Evolutionary conservation across 1,140 invertebrate genomes (phyloP), one percentile per base, ranked within the genome.

Genomic region (Pemphigus obesinymphae): DNA sequence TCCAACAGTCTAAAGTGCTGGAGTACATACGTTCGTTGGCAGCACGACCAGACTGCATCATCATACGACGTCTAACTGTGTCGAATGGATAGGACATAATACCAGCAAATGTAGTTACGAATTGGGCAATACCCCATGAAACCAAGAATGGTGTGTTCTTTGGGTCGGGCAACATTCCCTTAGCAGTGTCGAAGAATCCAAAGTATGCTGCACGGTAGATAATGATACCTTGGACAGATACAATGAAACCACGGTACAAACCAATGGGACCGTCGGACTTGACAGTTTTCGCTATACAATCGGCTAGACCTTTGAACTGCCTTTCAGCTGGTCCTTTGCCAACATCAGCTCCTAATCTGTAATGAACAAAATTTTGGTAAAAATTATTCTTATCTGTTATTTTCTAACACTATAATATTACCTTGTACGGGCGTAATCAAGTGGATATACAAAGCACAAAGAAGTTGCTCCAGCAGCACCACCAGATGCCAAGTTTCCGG

Each of bases 401-500:
- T 40, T 3, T n/a, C 43, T 43, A 48, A 20, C 55, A 15, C 0
- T 26, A 13, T 8, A 85, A 75, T 83, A n/a, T 85, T 87, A 93
- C 92, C 96, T 92, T 82, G 96, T 98, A 90, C 97, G 90, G 85
- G 95, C 95, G 88, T 96, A 98, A 89, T 98, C 97, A 58, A 98
- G 90, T 29, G 97, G 97, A 87, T 98, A 98, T 73, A 98, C 96
- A 86, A 98, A 97, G 88, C 94, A 96, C 37, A 98, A 90, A 37
- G 96, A 98, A 23, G 96, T 95, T 29, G 95, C 96, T 86, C 97
- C 97, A 85, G 97, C 96, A 82, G 94, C 94, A 88, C 96, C 96
- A 89, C 96, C 96, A 85, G 95, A 96, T 10, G 94, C 93, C 84
- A 98, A 90, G 88, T 98, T 95, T 84, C 94, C 94, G 76, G 91